Evolutionary conservation across 2,797 vertebrate species (phyloP).

Genomic region (Pterois miles): DNA sequence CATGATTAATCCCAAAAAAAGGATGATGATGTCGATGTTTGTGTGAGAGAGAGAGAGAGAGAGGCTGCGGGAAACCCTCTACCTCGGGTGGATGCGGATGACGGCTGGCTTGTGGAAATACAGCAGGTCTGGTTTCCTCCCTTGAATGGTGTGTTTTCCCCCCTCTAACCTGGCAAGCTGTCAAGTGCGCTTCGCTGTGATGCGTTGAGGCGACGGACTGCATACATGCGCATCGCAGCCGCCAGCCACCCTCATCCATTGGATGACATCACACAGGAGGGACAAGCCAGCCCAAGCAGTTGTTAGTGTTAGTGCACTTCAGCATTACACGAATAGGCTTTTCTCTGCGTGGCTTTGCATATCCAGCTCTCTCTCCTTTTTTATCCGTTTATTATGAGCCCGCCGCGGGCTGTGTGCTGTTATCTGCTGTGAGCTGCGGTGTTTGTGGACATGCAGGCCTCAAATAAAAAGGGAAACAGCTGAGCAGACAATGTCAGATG

Average conservation of each 20-base stretch:
- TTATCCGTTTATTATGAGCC: slow-evolving; percentile 48
- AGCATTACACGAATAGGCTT: slow-evolving; percentile 52
- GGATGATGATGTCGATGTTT: slow-evolving; percentile 67
- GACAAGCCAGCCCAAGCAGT: slow-evolving; percentile 77
- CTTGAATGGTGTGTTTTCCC: slow-evolving; percentile 60
- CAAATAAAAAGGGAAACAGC: slow-evolving; percentile 3
- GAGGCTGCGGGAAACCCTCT: slow-evolving; percentile 61
- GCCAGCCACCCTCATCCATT: slow-evolving; percentile 76
- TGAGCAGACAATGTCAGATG: not conserved
- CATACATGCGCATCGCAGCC: slow-evolving; percentile 79
- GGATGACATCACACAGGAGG: slow-evolving; percentile 86
- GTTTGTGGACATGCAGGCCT: slow-evolving; percentile 7
- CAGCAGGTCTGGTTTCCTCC: slow-evolving; percentile 82
- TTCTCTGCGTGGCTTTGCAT: slow-evolving; percentile 62
- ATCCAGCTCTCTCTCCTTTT: slow-evolving; percentile 24
- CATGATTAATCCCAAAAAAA: slow-evolving; percentile 47
- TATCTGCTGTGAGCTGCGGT: slow-evolving; percentile 36
- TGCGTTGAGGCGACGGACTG: slow-evolving; percentile 80
- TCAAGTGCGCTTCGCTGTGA: slow-evolving; percentile 82
- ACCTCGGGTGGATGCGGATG: slow-evolving; percentile 83
- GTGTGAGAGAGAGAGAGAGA: too few relatives aligned
- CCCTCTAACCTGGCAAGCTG: slow-evolving; percentile 85
- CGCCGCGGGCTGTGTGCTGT: slow-evolving; percentile 33
- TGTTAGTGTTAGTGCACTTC: slow-evolving; percentile 49
- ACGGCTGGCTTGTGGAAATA: slow-evolving; percentile 84